Conservation (phyloP, 2,113 vertebrate species). For the Colinus virginianus region DNA sequence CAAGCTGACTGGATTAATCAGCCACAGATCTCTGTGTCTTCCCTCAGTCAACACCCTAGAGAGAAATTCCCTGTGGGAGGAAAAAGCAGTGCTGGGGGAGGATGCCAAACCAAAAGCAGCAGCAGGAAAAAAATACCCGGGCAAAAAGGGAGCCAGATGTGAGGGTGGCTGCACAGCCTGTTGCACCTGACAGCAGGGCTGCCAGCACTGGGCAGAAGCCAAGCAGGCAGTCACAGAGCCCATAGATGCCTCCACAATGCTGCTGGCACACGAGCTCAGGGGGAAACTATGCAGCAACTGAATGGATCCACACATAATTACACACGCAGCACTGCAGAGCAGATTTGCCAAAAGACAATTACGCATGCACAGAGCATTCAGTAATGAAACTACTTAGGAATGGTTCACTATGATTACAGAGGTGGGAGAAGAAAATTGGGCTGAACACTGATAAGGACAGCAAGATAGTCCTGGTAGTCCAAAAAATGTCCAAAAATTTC, state of each 20-base stretch:
- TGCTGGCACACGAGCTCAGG: not conserved
- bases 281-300: not conserved
- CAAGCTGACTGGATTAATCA: not conserved
- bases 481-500: no score
- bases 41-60: rapidly evolving
- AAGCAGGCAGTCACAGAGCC: not conserved
- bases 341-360: not conserved
- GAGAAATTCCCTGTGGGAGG: not conserved
- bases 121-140: not conserved
- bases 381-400: not conserved
- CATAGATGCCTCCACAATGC: rapidly evolving
- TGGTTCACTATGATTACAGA: not conserved
- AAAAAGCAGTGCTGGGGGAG: not conserved
- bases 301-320: not conserved
- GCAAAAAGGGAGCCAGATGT: not conserved
- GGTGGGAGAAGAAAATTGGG: not conserved
- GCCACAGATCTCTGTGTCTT: not conserved
- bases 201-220: not conserved
- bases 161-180: not conserved
- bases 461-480: not conserved
- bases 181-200: not conserved
- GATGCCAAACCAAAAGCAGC: not conserved
- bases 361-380: rapidly evolving
- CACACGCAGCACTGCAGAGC: not conserved
- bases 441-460: not conserved